phyloP scores from a whole-genome alignment of 2,797 vertebrate species.

The Ceyx erithaca region DNA sequence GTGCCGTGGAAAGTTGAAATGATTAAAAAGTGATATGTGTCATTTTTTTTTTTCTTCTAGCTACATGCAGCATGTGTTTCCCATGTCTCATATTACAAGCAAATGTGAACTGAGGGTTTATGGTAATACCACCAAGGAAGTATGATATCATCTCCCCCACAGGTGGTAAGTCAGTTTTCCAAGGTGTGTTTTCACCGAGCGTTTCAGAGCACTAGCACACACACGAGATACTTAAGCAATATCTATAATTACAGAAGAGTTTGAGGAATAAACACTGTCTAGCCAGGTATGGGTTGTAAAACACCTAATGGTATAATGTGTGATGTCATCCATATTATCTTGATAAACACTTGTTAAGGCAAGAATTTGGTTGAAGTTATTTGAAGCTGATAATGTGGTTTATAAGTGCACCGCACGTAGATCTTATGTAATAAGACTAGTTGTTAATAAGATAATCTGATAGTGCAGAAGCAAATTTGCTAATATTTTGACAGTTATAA shows the following conservation, averaged over 20 bases:
- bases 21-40: constrained; percentile 53
- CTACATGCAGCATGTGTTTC: constrained; percentile 52
- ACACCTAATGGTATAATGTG: constrained; percentile 35
- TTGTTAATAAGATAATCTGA: background rate
- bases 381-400: constrained; percentile 48
- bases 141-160: constrained; percentile 58
- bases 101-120: constrained; percentile 43
- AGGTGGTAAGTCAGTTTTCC: constrained; percentile 61
- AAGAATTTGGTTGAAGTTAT: constrained; percentile 53
- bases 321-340: constrained; percentile 63
- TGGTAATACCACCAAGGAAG: constrained; percentile 64
- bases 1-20: background rate
- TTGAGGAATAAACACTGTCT: constrained; percentile 68
- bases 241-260: constrained; percentile 44
- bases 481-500: constrained; percentile 14
- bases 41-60: constrained; percentile 37
- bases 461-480: background rate
- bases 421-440: constrained; percentile 24
- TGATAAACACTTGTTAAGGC: constrained; percentile 42
- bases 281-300: constrained; percentile 64
- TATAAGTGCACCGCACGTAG: background rate
- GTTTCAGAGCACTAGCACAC: constrained; percentile 27
- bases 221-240: constrained; percentile 23
- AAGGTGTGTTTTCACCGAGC: background rate
- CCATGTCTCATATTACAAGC: constrained; percentile 49